Evolutionary conservation across 1,140 invertebrate species (phyloP), one percentile per base, ranked within the genome.

Genomic region (Drosophila mayri): DNA sequence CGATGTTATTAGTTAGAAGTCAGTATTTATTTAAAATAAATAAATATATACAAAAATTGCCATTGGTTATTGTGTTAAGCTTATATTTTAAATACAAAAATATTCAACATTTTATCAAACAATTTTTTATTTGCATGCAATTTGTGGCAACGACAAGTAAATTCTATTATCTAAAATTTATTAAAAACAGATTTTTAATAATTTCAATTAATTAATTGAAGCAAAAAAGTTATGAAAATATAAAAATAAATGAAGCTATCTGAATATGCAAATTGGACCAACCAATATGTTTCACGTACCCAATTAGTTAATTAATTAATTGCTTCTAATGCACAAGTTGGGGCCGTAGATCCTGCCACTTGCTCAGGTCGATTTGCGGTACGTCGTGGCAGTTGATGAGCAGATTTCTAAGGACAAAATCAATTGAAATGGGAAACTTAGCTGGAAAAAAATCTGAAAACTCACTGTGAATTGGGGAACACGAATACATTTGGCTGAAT

Each of bases 401-500:
- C 94, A 92, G 11, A 95, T 91, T 65, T 93, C 94, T 92, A 61
- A 25, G 0, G 28, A 73, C n/a, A 10, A 14, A 28, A 8, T 9
- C 9, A 0, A 32, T 18, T 61, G 8, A 32, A 25, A 14, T 3
- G 20, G 25, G 9, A 40, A 12, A 0, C 3, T 30, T 20, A 2
- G 1, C 1, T 25, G 12, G 28, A 4, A 0, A 41, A 18, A 5
- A 8, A 25, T 37, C 9, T 10, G 0, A 38, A 2, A 8, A 76
- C 79, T 86, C 63, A 92, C 91, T 78, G 79, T 7, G 58, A 30
- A 50, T 83, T 92, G 0, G 90, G 91, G 25, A 92, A 86, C 1
- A 95, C 93, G 73, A 96, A 96, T 5, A 94, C 95, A 91, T 92
- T 92, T 1, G 94, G 95, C 93, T 98, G 98, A 92, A 98, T 95